Base-by-base conservation (phyloP, 2,888 invertebrate genomes). In the Sialis lutaria region DNA sequence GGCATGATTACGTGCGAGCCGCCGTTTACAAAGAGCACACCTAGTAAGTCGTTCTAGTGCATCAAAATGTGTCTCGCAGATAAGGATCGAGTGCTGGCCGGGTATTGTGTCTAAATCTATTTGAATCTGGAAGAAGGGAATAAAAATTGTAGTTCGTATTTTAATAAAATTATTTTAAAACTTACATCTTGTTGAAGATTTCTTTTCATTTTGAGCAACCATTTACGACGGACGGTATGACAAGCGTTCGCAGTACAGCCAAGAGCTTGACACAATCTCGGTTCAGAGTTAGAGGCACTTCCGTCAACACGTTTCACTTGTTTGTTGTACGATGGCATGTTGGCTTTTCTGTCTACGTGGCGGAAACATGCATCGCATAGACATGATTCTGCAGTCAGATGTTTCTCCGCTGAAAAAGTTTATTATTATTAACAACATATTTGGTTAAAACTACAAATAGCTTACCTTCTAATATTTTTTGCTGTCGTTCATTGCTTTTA, bases 351-450 rank as follows among this genome's bases (percentile, higher is more conserved):
- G 64, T 88, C 87, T 45, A 89, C 83, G 59, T 86, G 85, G 0
- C 88, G 75, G 64, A 85, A 88, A 60, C 89, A 89, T 7, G 88
- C 87, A 63, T 88, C 87, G 62, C 89, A 89, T 13, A 89, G 70
- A 55, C 89, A 89, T 45, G 86, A 87, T 64, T 88, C 87, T 51
- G 81, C 77, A 0, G 84, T 84, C 47, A 88, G 67, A 59, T 87
- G 85, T 63, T 82, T 82, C 58, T 87, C 88, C 55, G 80, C 82
- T 82, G 57, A 33, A 62, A 58, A 37, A 31, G 7, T 4, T 33
- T 44, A 44, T 6, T 32, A n/a, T 44, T 44, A 35, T 4, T 13
- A 22, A 12, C 6, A 44, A 13, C 10, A 6, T 13, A 6, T 1
- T n/a, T 13, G 9, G 5, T 8, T 30, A 41, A 41, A 35, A 31